Base-by-base conservation (phyloP, 2,797 vertebrate species). In the Scolopax bukidnonensis region DNA sequence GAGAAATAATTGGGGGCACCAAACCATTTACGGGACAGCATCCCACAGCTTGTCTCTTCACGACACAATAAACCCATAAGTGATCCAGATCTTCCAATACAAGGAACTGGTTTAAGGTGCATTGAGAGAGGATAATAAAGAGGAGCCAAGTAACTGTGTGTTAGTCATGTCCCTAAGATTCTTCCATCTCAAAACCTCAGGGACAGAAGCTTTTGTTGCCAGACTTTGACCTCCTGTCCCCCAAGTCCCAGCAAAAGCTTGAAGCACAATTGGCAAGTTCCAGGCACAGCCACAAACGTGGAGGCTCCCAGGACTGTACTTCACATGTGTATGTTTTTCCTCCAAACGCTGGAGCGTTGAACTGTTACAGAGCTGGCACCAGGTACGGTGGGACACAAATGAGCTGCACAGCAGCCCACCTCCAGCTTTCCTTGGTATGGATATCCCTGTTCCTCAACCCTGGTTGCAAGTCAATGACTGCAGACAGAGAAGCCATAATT, bases 1-100 rank as follows among this genome's bases (percentile, higher is more conserved):
- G 51, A 80, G 67, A 76, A 96, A 91, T 93, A 91, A 93, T 56
- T 90, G 76, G 69, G 75, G 65, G 63, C 89, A 93, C 64, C 50
- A 76, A 84, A 85, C 81, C 61, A 81, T 84, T 94, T 89, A 59
- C 64, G 71, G 84, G 80, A 54, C 86, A 84, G 56, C 33, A 81
- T 76, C 83, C 69, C 47, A 28, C 83, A 77, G 90, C 73, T 84
- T 87, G 53, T 56, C 64, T 89, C 32, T 64, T 75, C 47, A 28
- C 14, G 1, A 71, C 16, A 67, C 23, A 63, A 64, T 38, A 65
- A 93, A 77, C 53, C 63, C 84, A 17, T 43, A 73, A 71, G 76
- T 0, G 9, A 68, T 57, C n/a, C 87, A 71, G 53, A 77, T 89
- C 50, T 82, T 81, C 6, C 0, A 1, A 25, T 68, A 54, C 3